Conservation (phyloP, 2,797 vertebrate species). For the Linurgus olivaceus region DNA sequence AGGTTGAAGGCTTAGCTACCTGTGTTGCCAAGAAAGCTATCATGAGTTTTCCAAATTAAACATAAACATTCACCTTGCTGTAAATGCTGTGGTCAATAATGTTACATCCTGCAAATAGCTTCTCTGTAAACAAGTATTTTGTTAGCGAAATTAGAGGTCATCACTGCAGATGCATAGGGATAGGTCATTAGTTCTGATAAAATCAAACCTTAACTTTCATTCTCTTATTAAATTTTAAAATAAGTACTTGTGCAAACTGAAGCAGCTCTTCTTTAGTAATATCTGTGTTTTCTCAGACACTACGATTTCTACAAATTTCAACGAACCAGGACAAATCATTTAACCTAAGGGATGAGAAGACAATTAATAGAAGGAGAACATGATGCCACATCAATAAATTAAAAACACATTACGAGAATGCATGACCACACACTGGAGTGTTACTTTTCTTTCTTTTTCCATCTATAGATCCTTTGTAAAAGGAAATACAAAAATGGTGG, state of each 20-base stretch:
- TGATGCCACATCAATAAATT: neutral
- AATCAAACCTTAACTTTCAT: neutral
- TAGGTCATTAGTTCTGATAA: constrained; percentile 16
- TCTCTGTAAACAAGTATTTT: constrained; percentile 59
- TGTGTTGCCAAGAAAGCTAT: constrained; percentile 22
- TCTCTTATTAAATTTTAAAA: neutral
- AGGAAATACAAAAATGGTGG: neutral
- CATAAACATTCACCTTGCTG: constrained; percentile 39
- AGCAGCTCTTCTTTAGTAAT: neutral
- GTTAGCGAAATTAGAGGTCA: constrained; percentile 21
- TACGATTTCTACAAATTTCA: neutral
- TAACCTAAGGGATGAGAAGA: neutral
- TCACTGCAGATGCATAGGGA: neutral
- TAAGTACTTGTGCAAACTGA: neutral
- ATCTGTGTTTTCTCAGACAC: neutral
- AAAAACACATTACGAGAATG: neutral
- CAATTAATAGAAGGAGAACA: neutral
- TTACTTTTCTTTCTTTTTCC: neutral
- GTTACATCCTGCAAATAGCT: constrained; percentile 66
- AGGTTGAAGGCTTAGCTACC: constrained; percentile 69
- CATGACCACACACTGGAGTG: neutral
- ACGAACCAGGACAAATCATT: neutral
- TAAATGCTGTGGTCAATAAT: constrained; percentile 71
- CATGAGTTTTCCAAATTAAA: constrained; percentile 65
- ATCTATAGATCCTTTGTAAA: neutral